A percentile compares a stretch with the other conserved stretches of the same genome.
These are phyloP conservation scores for Carettochelys insculpta DNA, from an alignment of 2,113 vertebrate genomes.

Conservation along the genomic window DNA sequence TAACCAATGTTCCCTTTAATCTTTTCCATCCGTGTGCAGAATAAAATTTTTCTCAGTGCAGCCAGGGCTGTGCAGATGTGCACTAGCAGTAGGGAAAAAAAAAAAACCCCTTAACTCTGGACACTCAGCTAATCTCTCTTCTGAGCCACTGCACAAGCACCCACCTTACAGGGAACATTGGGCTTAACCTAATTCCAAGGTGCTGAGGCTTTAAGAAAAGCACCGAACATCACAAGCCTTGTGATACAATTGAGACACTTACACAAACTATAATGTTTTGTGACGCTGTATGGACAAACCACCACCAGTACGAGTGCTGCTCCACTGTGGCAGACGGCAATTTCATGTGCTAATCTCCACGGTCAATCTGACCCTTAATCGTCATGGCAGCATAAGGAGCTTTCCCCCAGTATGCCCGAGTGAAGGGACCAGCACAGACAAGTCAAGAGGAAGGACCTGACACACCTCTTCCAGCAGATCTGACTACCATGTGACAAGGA, in stretches of 20 bases:
- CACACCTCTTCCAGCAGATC: background rate
- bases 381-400: background rate
- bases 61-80: too few relatives aligned
- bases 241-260: background rate
- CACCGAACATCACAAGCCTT: background rate
- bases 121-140: too few relatives aligned
- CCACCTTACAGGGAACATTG: too few relatives aligned
- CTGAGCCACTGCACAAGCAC: too few relatives aligned
- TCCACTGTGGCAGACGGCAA: background rate
- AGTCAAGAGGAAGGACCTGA: background rate
- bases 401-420: background rate
- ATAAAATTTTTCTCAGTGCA: too few relatives aligned
- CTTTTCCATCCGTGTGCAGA: too few relatives aligned
- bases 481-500: background rate
- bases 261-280: background rate
- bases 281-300: background rate
- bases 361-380: background rate
- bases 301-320: background rate
- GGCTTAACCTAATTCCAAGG: background rate
- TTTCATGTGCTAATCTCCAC: background rate
- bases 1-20: too few relatives aligned
- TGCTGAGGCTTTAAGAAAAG: background rate
- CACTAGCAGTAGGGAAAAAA: too few relatives aligned
- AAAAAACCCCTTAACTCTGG: too few relatives aligned
- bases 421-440: rapidly evolving